Conservation (phyloP, 2,113 vertebrate species). For the Tonatia bakeri region DNA sequence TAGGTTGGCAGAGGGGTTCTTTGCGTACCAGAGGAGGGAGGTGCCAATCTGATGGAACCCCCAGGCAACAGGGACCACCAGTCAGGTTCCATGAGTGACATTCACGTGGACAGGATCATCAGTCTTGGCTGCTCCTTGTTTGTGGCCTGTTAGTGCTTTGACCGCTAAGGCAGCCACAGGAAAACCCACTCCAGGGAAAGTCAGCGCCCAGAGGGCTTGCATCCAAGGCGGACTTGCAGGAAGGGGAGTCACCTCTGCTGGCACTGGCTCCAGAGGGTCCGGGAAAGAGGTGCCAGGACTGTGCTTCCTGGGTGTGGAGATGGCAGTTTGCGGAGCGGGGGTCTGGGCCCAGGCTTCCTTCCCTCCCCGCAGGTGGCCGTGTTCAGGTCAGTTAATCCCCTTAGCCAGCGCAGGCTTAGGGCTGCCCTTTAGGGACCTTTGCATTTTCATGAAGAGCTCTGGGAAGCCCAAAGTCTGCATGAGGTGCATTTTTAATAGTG, state of each 20-base stretch:
- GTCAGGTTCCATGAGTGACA: neutral
- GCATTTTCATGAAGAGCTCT: slow-evolving; percentile 62
- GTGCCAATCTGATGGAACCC: too few relatives aligned
- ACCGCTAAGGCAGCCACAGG: neutral
- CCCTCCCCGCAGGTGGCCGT: slow-evolving; percentile 46
- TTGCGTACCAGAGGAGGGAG: neutral
- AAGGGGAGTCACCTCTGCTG: too few relatives aligned
- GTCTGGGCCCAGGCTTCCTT: neutral
- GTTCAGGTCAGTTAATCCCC: slow-evolving; percentile 63
- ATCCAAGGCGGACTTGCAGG: too few relatives aligned
- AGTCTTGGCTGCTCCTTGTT: neutral
- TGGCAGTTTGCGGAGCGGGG: neutral
- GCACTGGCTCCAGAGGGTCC: too few relatives aligned
- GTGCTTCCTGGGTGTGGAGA: too few relatives aligned
- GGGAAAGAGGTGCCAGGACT: too few relatives aligned
- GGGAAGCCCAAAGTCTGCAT: too few relatives aligned
- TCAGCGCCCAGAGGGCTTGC: too few relatives aligned
- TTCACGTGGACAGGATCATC: neutral
- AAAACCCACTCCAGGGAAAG: neutral
- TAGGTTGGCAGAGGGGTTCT: neutral
- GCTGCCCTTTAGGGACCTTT: slow-evolving; percentile 44
- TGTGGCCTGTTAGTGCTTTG: neutral
- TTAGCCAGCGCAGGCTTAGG: slow-evolving; percentile 45
- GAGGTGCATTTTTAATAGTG: too few relatives aligned
- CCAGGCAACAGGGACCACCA: neutral